Base-by-base conservation (phyloP, 2,888 invertebrate species). In the Nipponacmea schrenckii region DNA sequence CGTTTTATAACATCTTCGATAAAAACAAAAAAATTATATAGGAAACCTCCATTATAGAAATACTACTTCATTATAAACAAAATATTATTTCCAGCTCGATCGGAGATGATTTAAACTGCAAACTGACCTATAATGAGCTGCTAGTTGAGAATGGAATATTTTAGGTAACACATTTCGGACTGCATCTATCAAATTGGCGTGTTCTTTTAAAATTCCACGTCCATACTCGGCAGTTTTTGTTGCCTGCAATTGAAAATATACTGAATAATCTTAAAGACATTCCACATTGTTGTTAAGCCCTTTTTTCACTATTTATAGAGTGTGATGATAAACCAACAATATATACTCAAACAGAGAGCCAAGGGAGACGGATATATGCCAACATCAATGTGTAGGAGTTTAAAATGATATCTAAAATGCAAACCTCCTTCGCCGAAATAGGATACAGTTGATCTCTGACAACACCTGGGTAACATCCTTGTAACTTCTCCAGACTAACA, bases 391-490 rank as follows among this genome's bases (percentile, higher is more conserved):
- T n/a, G n/a, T n/a, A n/a, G n/a, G n/a, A n/a, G n/a, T n/a, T n/a
- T n/a, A n/a, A n/a, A n/a, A n/a, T n/a, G n/a, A n/a, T n/a, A n/a
- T n/a, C n/a, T n/a, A 39, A 5, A 39, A 10, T 44, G 20, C 70
- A 48, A 67, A 83, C 83, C 79, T 77, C 73, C 62, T 73, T 77
- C 0, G 79, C 75, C 0, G 83, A 83, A 71, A 83, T 77, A 10
- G 76, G 77, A 48, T 79, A 81, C 0, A 84, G 68, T 71, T 83
- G 83, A 12, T 77, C 56, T 4, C 24, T 17, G 31, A 46, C 72
- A 4, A 81, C 74, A 2, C 77, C 81, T 1, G 82, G 80, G 68
- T 78, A 78, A n/a, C 76, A 71, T 17, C 67, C 74, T 10, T 74
- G 50, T 24, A 84, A 75, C 69, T 83, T 80, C 39, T 71, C 68